phyloP scores from a whole-genome alignment of 2,797 vertebrate genomes.

The Diceros bicornis region DNA sequence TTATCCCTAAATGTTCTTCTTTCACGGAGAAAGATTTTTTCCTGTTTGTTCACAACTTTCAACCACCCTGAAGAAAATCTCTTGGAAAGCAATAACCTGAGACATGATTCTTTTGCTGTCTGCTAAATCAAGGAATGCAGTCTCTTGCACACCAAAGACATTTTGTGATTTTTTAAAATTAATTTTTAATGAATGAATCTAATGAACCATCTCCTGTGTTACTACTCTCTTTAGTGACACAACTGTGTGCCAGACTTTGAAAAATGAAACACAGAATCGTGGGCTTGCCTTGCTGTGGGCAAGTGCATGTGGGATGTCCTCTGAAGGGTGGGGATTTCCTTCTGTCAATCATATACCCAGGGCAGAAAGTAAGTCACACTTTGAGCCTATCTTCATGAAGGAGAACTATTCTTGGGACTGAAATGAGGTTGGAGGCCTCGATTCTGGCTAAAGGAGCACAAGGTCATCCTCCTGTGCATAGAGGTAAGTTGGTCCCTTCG shows the following conservation, averaged over 20 bases:
- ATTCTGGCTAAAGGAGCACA: not conserved
- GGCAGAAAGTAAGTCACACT: not conserved
- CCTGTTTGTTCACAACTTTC: not conserved
- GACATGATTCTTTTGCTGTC: not conserved
- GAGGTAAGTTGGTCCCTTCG: not conserved
- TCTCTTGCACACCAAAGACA: not conserved
- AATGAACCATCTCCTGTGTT: not conserved
- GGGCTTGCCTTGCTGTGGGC: too few relatives aligned
- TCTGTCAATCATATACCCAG: not conserved
- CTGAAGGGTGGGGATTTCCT: not conserved
- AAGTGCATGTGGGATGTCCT: not conserved
- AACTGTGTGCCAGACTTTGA: not conserved
- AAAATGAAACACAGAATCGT: not conserved
- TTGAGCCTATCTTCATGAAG: not conserved
- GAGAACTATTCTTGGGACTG: not conserved
- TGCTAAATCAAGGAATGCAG: constrained; percentile 8
- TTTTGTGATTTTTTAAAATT: not conserved
- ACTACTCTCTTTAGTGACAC: not conserved
- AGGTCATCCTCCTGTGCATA: not conserved
- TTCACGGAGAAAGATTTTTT: not conserved
- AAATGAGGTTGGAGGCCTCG: not conserved
- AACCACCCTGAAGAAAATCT: not conserved
- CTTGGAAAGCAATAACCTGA: not conserved
- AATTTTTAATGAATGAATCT: constrained; percentile 3
- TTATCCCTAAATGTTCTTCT: constrained; percentile 21